These are phyloP conservation scores for Pangasius krempfi DNA, from an alignment of 2,797 vertebrate species.

Conservation along the genomic window DNA sequence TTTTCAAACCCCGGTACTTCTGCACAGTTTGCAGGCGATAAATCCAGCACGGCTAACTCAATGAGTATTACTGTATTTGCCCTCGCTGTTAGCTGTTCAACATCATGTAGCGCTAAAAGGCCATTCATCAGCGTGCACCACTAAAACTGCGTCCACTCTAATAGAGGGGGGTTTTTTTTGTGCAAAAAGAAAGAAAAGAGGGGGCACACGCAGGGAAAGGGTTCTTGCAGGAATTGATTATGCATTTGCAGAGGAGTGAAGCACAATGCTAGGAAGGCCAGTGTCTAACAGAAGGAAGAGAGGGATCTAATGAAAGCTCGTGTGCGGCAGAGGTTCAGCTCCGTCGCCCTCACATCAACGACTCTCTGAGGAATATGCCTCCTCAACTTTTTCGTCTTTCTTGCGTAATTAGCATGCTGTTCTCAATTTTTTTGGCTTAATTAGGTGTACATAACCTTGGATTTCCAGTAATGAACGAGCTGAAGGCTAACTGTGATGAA, in stretches of 20 bases:
- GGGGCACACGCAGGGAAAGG: conserved; percentile 56
- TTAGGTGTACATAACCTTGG: conserved; percentile 88
- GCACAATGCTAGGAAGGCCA: conserved; percentile 71
- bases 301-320: conserved; percentile 76
- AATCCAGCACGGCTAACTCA: conserved; percentile 64
- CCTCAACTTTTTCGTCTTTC: conserved; percentile 78
- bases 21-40: conserved; percentile 68
- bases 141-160: conserved; percentile 69
- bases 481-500: conserved; percentile 80
- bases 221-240: conserved; percentile 81
- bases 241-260: conserved; percentile 76
- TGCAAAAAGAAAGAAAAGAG: conserved; percentile 59
- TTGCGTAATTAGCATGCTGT: conserved; percentile 85
- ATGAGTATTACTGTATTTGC: conserved; percentile 64
- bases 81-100: conserved; percentile 69
- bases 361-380: conserved; percentile 81
- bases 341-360: conserved; percentile 72
- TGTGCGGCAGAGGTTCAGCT: conserved; percentile 67
- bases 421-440: conserved; percentile 83
- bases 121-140: conserved; percentile 67
- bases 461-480: conserved; percentile 84
- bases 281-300: conserved; percentile 75
- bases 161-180: conserved; percentile 12
- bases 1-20: conserved; percentile 70
- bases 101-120: conserved; percentile 67